Evolutionary conservation across 2,888 invertebrate genomes (phyloP), one percentile per base, ranked within the genome.

Genomic region (Catocala sponsa): DNA sequence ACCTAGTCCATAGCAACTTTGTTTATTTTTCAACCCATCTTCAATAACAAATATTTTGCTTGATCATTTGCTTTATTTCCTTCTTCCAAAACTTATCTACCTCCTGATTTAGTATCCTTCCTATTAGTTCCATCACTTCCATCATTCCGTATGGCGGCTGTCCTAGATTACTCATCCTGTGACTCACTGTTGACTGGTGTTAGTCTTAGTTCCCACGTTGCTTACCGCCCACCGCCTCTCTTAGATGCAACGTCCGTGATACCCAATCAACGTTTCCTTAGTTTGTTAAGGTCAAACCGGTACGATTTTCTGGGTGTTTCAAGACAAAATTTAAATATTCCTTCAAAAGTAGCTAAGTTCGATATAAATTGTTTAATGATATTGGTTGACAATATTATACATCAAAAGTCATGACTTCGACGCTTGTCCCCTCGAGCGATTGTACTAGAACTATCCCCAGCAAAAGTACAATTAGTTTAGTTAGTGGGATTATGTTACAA

Each of bases 181-280:
- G 84, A 82, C 70, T 83, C 84, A 84, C 73, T 81, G 78, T 79
- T 81, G 76, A 61, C 66, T 59, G 63, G 63, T 58, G 72, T 46
- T 46, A 61, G 46, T 48, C 54, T 79, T 79, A 74, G 81, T 87
- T 86, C 87, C 85, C 87, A 87, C 87, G 83, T 85, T 74, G 61
- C 56, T 60, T 41, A 56, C 76, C 81, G 81, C 85, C 87, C 79
- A 84, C 84, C 74, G 71, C 70, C 82, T 76, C 76, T 81, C 77
- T 80, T 79, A 72, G 76, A 70, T 70, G 69, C 73, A 75, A 69
- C 58, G 77, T 80, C 81, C 83, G 74, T 81, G 82, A 74, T 68
- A 70, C 56, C 65, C 74, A 83, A 83, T 81, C 79, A 74, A 78
- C 78, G 71, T 78, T 80, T 81, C 79, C 78, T 79, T 75, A 74